Conservation (phyloP, 2,113 vertebrate genomes). For the Oceanodroma tethys region DNA sequence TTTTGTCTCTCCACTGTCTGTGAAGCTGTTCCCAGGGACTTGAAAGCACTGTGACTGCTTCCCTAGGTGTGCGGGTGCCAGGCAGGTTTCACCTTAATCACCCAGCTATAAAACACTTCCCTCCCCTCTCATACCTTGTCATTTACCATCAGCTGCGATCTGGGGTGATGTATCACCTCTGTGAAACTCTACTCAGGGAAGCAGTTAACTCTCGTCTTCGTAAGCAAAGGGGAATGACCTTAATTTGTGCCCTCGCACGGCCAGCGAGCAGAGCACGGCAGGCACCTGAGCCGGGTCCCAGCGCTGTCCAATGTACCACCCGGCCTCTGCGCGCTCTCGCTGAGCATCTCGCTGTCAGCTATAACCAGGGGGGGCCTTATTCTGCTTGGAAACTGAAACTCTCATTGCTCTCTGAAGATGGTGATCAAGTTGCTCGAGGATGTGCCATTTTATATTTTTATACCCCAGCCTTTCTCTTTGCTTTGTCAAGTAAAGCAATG, state of each 20-base stretch:
- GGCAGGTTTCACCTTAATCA: neutral
- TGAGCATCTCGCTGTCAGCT: neutral
- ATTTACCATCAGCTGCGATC: neutral
- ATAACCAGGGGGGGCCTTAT: neutral
- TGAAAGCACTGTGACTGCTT: neutral
- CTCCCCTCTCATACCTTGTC: neutral
- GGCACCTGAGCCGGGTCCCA: rapidly evolving
- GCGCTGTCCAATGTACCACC: rapidly evolving
- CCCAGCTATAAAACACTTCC: neutral
- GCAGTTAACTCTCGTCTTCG: neutral
- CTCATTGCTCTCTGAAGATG: neutral
- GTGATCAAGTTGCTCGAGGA: neutral
- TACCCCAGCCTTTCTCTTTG: neutral
- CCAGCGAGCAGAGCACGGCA: rapidly evolving
- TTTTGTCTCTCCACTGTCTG: neutral
- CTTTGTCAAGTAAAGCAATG: neutral
- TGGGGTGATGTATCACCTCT: neutral
- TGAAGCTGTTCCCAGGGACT: neutral
- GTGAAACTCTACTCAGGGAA: neutral
- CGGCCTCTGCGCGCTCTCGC: rapidly evolving
- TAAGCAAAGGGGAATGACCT: neutral
- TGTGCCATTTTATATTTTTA: neutral
- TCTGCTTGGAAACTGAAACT: neutral
- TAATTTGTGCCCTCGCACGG: neutral
- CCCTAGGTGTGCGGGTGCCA: rapidly evolving